A percentile compares a stretch with the other conserved stretches of the same genome.
Conservation (phyloP, 1,140 invertebrate genomes). For the Drosophila neocordata region DNA sequence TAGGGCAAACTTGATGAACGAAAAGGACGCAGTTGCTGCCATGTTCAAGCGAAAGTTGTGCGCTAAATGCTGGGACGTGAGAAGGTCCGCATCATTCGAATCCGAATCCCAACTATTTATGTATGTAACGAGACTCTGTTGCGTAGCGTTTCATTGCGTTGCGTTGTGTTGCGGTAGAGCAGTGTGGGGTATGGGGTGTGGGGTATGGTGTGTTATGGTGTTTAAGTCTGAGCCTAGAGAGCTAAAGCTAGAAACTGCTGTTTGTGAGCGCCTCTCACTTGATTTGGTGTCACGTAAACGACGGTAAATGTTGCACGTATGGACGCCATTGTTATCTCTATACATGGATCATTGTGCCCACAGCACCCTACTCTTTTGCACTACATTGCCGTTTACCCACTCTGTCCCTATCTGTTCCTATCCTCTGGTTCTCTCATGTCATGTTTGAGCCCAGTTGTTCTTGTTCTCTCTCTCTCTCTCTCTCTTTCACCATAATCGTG, state of each 20-base stretch:
- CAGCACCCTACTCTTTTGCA: constrained; percentile 17
- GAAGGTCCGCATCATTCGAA: not conserved
- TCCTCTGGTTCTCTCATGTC: too few relatives aligned
- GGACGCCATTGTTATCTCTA: constrained; percentile 34
- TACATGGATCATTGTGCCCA: constrained; percentile 33
- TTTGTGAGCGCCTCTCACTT: constrained; percentile 14
- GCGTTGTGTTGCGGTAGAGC: too few relatives aligned
- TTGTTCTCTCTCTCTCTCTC: too few relatives aligned
- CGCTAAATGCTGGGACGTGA: constrained; percentile 66
- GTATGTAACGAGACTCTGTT: constrained; percentile 3
- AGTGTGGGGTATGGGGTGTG: too few relatives aligned
- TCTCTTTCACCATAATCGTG: constrained; percentile 53
- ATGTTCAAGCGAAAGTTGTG: constrained; percentile 37
- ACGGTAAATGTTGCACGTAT: constrained; percentile 72
- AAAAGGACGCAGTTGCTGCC: constrained; percentile 45
- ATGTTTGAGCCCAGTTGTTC: too few relatives aligned
- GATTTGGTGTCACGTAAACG: constrained; percentile 67
- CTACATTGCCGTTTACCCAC: not conserved
- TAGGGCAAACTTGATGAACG: constrained; percentile 61
- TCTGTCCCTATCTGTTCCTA: not conserved
- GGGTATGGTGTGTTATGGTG: too few relatives aligned
- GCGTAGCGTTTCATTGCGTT: not conserved
- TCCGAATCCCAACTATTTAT: constrained; percentile 1
- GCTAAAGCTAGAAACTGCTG: not conserved
- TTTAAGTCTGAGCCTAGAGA: not conserved